Conservation (phyloP, 2,888 invertebrate species). For the Trachelus tabidus region DNA sequence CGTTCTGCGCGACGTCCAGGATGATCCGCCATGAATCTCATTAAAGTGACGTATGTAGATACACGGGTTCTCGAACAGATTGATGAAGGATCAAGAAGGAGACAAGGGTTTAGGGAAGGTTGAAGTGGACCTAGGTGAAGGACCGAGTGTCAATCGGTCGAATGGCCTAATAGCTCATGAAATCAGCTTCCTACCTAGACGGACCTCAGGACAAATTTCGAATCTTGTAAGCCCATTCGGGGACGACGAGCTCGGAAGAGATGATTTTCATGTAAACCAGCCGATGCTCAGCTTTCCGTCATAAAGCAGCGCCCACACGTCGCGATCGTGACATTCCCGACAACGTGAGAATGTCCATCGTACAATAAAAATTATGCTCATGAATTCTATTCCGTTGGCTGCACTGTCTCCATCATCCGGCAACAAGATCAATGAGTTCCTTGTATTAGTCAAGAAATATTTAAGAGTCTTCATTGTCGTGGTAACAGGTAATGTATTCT, state of each 20-base stretch:
- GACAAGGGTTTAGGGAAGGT: not conserved
- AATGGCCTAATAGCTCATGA: not conserved
- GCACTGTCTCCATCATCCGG: not conserved
- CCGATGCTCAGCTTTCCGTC: slow-evolving; percentile 49
- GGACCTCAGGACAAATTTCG: not conserved
- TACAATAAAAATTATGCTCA: slow-evolving; percentile 46
- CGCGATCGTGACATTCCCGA: slow-evolving; percentile 28
- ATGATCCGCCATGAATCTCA: not conserved
- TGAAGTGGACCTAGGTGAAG: not conserved
- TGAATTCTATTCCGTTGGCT: slow-evolving; percentile 37
- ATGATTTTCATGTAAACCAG: slow-evolving; percentile 49
- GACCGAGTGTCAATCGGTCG: not conserved
- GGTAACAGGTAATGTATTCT: not conserved
- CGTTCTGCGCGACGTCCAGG: not conserved
- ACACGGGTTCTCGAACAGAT: not conserved
- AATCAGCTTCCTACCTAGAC: not conserved
- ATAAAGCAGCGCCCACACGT: slow-evolving; percentile 50
- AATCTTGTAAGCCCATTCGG: not conserved
- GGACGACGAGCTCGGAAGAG: not conserved
- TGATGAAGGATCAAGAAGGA: not conserved
- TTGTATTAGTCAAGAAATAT: not conserved
- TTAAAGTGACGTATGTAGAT: not conserved
- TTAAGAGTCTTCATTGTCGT: not conserved
- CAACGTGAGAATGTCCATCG: slow-evolving; percentile 48
- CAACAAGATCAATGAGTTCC: not conserved